Evolutionary conservation across 2,113 vertebrate genomes (phyloP).

Genomic region (Nesoenas mayeri): DNA sequence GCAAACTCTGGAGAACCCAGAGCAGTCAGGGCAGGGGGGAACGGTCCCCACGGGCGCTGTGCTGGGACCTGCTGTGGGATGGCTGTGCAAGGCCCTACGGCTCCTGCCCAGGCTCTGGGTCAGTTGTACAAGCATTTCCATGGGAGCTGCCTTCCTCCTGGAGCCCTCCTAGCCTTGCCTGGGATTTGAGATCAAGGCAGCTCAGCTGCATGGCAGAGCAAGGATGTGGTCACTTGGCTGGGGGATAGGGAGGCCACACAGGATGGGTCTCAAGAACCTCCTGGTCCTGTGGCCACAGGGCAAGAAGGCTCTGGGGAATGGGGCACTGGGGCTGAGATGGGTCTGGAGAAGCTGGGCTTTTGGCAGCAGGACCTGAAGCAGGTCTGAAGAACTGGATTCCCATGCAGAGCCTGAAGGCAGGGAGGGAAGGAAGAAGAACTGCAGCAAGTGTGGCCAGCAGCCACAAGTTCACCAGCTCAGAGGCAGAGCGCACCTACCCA

Average conservation of each 20-base stretch:
- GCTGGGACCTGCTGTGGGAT: not conserved
- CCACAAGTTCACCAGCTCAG: not conserved
- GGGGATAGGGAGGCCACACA: not conserved
- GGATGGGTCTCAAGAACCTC: not conserved
- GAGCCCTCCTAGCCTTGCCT: not conserved
- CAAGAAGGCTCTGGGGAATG: not conserved
- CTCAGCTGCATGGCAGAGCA: not conserved
- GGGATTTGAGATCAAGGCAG: not conserved
- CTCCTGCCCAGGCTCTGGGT: not conserved
- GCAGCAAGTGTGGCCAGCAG: not conserved
- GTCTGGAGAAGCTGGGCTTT: not conserved
- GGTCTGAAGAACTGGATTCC: not conserved
- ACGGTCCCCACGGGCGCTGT: rapidly evolving
- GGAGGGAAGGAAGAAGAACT: not conserved
- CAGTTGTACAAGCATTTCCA: not conserved
- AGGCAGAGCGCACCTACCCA: not conserved
- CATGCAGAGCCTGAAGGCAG: not conserved
- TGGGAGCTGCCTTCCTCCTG: not conserved
- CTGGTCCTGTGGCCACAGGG: not conserved
- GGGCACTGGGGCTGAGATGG: not conserved
- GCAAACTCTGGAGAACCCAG: not conserved
- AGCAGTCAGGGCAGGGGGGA: rapidly evolving
- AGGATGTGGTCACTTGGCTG: not conserved
- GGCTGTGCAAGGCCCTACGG: not conserved
- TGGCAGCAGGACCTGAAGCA: not conserved